A percentile compares a stretch with the other conserved stretches of the same genome.
These are phyloP conservation scores for Gastrophryne carolinensis DNA, from an alignment of 2,797 vertebrate species.

Conservation along the genomic window DNA sequence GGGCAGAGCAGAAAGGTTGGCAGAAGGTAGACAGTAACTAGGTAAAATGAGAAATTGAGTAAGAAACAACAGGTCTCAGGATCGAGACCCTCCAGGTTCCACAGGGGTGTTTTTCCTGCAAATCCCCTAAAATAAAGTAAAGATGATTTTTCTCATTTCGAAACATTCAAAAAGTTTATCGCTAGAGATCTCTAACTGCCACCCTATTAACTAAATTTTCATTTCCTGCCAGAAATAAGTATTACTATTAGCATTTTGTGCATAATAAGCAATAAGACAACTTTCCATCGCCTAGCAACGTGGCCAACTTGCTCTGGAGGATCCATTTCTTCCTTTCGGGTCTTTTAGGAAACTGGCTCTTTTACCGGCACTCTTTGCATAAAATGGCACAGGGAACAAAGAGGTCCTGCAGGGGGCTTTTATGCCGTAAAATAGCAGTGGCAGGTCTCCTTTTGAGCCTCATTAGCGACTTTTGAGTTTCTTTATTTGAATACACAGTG, in stretches of 20 bases:
- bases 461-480: constrained; percentile 44
- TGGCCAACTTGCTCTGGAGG: not conserved
- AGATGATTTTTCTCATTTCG: too few species aligned
- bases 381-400: constrained; percentile 34
- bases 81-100: too few species aligned
- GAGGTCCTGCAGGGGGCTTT: constrained; percentile 17
- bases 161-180: too few species aligned
- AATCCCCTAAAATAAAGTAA: too few species aligned
- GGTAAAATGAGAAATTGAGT: too few species aligned
- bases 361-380: constrained; percentile 17
- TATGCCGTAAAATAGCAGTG: constrained; percentile 40
- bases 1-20: too few species aligned
- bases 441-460: constrained; percentile 40
- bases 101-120: too few species aligned
- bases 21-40: too few species aligned
- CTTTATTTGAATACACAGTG: constrained; percentile 30
- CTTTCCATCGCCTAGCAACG: constrained; percentile 45
- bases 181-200: not conserved
- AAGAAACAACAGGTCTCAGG: too few species aligned
- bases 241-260: not conserved
- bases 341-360: constrained; percentile 18
- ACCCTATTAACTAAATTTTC: not conserved
- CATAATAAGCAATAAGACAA: constrained; percentile 17
- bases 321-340: not conserved
- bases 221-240: not conserved